Evolutionary conservation across 2,797 vertebrate species (phyloP).

Genomic region (Cheracebus regulus): DNA sequence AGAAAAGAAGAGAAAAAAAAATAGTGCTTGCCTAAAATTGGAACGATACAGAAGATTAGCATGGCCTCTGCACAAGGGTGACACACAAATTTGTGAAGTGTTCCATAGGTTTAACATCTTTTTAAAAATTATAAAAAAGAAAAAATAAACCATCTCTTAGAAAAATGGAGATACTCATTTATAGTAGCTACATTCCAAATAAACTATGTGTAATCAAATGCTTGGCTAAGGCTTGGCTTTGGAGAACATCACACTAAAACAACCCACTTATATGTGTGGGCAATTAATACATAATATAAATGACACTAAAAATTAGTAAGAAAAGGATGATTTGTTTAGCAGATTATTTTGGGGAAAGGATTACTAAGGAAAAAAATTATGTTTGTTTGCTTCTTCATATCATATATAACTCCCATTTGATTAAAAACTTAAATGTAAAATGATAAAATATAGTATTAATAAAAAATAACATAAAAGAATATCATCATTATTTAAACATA

Average conservation of each 20-base stretch:
- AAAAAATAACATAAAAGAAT: neutral
- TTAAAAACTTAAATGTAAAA: neutral
- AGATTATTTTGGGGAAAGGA: neutral
- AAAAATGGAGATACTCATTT: too few species aligned
- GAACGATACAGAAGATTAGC: too few species aligned
- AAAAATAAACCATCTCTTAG: too few species aligned
- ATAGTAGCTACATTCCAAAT: neutral
- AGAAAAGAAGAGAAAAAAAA: too few species aligned
- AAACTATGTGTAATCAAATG: neutral
- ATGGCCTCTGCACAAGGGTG: too few species aligned
- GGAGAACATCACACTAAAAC: neutral
- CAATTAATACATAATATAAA: neutral
- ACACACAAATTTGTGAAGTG: too few species aligned
- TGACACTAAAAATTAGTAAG: neutral
- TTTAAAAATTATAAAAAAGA: too few species aligned
- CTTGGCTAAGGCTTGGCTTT: neutral
- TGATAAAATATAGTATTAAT: neutral
- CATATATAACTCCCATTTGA: neutral
- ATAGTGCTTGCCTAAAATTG: too few species aligned
- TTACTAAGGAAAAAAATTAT: neutral
- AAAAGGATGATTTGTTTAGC: neutral
- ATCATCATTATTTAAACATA: neutral
- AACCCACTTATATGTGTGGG: neutral
- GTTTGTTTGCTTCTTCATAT: neutral
- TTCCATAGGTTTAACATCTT: too few species aligned